Percentiles rank a stretch among this genome's conserved stretches.
Conservation (phyloP, 2,797 vertebrate genomes). For the Phataginus tetradactyla region DNA sequence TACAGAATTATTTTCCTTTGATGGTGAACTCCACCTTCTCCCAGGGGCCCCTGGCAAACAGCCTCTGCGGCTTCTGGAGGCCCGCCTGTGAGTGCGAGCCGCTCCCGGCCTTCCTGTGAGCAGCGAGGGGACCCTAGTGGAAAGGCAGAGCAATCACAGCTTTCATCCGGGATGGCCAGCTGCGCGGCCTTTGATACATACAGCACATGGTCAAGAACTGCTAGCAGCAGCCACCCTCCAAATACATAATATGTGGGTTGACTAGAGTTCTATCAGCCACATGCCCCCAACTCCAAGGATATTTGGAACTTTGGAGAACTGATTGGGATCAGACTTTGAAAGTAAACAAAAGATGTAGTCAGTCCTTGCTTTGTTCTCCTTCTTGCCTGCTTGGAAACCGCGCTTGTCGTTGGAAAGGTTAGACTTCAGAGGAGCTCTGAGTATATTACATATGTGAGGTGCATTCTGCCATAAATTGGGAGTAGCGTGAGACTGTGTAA, state of each 20-base stretch:
- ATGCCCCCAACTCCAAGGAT: not conserved
- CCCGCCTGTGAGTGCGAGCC: slow-evolving; percentile 63
- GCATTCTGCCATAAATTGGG: not conserved
- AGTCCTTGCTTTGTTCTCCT: not conserved
- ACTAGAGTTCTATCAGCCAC: not conserved
- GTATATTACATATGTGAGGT: slow-evolving; percentile 41
- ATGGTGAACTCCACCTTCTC: slow-evolving; percentile 78
- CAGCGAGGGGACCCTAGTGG: slow-evolving; percentile 84
- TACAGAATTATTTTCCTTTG: slow-evolving; percentile 80
- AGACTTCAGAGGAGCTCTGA: slow-evolving; percentile 10
- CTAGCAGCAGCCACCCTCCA: not conserved
- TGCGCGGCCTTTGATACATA: not conserved
- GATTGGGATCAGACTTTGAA: not conserved
- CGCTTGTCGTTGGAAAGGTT: not conserved
- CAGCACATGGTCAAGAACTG: rapidly evolving
- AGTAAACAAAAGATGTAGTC: not conserved
- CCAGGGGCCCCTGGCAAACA: slow-evolving; percentile 75
- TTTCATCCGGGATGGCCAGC: not conserved
- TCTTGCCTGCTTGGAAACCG: not conserved
- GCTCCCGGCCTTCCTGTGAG: slow-evolving; percentile 57
- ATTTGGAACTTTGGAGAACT: not conserved
- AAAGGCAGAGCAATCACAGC: slow-evolving; percentile 80
- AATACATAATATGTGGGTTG: not conserved
- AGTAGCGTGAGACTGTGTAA: slow-evolving; percentile 48
- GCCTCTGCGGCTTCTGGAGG: slow-evolving; percentile 67